phyloP scores from a whole-genome alignment of 2,888 invertebrate species.

The Caenorhabditis becei region DNA sequence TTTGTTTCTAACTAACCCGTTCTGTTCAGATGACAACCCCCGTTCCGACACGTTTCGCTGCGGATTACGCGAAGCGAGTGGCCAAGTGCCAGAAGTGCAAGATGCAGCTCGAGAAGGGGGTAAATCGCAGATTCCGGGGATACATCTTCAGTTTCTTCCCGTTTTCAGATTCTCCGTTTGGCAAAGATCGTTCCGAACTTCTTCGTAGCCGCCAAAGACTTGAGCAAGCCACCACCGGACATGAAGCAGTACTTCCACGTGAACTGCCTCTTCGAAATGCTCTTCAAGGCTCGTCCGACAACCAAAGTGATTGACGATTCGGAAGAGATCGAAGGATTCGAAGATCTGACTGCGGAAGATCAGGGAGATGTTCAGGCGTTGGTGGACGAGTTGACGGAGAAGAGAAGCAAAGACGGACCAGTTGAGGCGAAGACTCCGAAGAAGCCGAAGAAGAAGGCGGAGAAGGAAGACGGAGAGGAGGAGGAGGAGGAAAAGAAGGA shows the following conservation, averaged over 20 bases:
- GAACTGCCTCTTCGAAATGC: conserved; percentile 88
- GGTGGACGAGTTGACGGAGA: conserved; percentile 68
- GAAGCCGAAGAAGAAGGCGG: conserved; percentile 55
- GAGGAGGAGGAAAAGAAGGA: conserved; percentile 11
- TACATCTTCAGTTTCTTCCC: neutral
- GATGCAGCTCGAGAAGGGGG: conserved; percentile 79
- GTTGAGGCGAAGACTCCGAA: conserved; percentile 55
- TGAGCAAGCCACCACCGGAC: conserved; percentile 84
- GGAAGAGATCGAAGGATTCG: conserved; percentile 86
- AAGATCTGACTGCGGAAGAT: conserved; percentile 53
- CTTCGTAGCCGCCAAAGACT: conserved; percentile 85
- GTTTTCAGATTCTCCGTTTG: conserved; percentile 84
- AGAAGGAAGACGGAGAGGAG: conserved; percentile 26
- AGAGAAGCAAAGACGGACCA: conserved; percentile 52
- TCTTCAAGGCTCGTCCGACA: conserved; percentile 88
- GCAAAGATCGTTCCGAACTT: conserved; percentile 90
- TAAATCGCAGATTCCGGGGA: conserved; percentile 7
- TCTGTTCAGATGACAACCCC: conserved; percentile 50
- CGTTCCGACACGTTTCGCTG: conserved; percentile 83
- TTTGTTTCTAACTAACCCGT: neutral
- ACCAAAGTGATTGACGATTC: conserved; percentile 89
- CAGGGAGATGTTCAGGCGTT: conserved; percentile 61
- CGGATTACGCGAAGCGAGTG: conserved; percentile 90
- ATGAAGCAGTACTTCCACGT: conserved; percentile 85
- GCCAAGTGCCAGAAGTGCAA: conserved; percentile 93